Evolutionary conservation across 2,797 vertebrate species (phyloP).

Genomic region (Leucoraja ocellata): DNA sequence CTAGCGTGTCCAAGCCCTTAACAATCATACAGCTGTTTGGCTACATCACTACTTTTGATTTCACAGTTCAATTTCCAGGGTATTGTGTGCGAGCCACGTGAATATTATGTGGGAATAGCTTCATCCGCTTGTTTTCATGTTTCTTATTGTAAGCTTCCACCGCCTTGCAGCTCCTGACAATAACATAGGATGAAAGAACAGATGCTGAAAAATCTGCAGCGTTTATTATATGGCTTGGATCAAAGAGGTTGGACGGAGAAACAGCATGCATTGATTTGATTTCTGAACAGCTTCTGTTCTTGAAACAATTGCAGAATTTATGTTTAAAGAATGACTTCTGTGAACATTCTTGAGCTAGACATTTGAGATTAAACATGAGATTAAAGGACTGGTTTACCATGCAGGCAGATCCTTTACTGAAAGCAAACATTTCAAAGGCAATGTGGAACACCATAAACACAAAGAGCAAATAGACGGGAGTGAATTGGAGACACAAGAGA

Average conservation of each 20-base stretch:
- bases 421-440: not conserved
- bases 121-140: no score
- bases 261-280: not conserved
- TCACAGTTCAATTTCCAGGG: not conserved
- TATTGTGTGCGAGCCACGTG: not conserved
- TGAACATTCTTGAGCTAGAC: not conserved
- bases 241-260: not conserved
- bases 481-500: no score
- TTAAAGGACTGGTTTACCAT: not conserved
- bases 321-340: not conserved
- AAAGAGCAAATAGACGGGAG: not conserved
- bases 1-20: no score
- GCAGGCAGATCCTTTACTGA: not conserved
- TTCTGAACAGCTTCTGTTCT: not conserved
- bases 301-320: not conserved
- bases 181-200: not conserved
- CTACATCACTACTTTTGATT: not conserved
- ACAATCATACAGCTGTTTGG: not conserved
- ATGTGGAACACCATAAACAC: not conserved
- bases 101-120: not conserved
- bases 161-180: not conserved
- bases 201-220: not conserved
- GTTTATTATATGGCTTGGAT: not conserved
- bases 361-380: not conserved
- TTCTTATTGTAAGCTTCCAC: not conserved